phyloP scores from a whole-genome alignment of 2,113 vertebrate species.

The Ramphastos sulfuratus region DNA sequence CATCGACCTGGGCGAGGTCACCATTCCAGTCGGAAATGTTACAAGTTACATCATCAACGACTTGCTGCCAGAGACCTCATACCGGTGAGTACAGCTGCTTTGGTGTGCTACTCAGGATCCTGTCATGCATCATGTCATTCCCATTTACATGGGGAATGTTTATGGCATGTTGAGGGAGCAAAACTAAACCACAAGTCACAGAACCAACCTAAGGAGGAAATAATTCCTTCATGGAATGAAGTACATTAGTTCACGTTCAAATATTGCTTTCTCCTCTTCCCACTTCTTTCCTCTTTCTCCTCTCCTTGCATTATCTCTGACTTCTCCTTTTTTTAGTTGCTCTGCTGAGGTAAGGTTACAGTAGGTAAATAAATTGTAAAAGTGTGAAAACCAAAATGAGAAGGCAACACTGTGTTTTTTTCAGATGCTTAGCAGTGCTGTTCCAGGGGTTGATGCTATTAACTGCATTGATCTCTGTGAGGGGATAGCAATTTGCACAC shows the following conservation, averaged over 20 bases:
- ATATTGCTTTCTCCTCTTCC: rapidly evolving
- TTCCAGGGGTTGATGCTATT: background rate
- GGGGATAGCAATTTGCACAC: background rate
- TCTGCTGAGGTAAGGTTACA: background rate
- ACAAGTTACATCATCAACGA: slow-evolving; percentile 81
- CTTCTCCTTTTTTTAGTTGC: background rate
- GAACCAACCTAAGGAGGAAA: background rate
- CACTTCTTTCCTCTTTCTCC: background rate
- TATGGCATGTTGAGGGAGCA: rapidly evolving
- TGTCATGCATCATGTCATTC: too few species aligned
- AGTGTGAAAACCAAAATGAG: background rate
- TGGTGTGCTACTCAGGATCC: background rate
- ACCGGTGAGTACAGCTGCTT: slow-evolving; percentile 79
- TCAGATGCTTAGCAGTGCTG: background rate
- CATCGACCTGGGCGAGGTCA: slow-evolving; percentile 84
- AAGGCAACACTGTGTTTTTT: background rate
- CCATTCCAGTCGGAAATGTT: slow-evolving; percentile 78
- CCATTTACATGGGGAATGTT: background rate
- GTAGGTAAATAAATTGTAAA: background rate
- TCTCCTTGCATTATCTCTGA: background rate
- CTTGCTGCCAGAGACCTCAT: slow-evolving; percentile 92
- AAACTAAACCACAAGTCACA: too few species aligned
- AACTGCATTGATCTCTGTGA: background rate
- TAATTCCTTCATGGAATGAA: too few species aligned
- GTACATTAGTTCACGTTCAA: rapidly evolving